A percentile compares a stretch with the other conserved stretches of the same genome.
phyloP scores from a whole-genome alignment of 2,797 vertebrate genomes.

The Synanceia verrucosa region DNA sequence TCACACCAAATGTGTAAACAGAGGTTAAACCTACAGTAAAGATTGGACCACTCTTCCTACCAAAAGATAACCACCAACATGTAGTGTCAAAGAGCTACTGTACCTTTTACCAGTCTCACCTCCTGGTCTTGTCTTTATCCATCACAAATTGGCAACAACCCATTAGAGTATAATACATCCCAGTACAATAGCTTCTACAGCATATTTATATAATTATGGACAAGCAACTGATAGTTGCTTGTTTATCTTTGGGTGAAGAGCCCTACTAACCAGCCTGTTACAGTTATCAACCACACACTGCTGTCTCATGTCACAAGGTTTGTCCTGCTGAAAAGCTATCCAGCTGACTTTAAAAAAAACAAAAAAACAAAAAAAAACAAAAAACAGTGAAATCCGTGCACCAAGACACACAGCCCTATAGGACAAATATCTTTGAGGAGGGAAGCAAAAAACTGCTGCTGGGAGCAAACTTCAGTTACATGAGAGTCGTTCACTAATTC shows the following conservation, averaged over 20 bases:
- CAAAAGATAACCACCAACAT: background rate
- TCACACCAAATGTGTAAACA: background rate
- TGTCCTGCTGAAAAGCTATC: slow-evolving; percentile 8
- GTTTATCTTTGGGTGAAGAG: slow-evolving; percentile 5
- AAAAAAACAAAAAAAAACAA: background rate
- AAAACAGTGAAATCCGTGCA: slow-evolving; percentile 2
- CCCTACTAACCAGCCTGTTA: background rate
- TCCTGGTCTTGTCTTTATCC: background rate
- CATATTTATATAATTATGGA: no score
- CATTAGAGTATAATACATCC: no score
- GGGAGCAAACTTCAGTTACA: slow-evolving; percentile 9
- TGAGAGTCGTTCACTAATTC: background rate
- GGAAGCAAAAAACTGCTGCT: slow-evolving; percentile 14
- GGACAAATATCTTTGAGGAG: slow-evolving; percentile 16
- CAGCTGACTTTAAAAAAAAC: slow-evolving; percentile 33
- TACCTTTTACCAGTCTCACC: background rate
- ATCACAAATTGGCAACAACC: no score
- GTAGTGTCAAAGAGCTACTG: background rate
- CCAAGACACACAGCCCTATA: slow-evolving; percentile 16
- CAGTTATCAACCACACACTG: slow-evolving; percentile 17
- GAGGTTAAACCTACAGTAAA: background rate
- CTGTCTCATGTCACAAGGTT: slow-evolving; percentile 48
- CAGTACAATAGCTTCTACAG: no score
- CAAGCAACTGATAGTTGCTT: background rate
- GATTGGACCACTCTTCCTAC: background rate